Evolutionary conservation across 2,797 vertebrate genomes (phyloP).

Genomic region (Sebastiscus tertius): DNA sequence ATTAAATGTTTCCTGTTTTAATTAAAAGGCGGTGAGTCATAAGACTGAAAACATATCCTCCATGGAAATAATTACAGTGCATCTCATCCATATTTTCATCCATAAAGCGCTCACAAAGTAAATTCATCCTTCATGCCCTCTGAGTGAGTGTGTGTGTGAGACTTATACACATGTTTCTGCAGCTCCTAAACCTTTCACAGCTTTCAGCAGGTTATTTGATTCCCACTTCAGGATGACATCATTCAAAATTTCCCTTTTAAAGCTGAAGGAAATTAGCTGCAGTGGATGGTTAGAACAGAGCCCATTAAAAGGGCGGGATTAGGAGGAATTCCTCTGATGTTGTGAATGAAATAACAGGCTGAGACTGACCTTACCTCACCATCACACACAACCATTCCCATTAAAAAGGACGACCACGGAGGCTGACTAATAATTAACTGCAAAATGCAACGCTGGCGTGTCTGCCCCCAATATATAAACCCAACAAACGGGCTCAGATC

Average conservation of each 20-base stretch:
- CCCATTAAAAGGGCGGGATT: conserved; percentile 30
- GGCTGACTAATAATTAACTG: not conserved
- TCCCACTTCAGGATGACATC: conserved; percentile 62
- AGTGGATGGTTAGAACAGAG: conserved; percentile 36
- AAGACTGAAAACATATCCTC: conserved; percentile 65
- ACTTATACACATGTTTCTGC: not conserved
- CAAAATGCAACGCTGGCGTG: not conserved
- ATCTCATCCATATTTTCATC: conserved; percentile 57
- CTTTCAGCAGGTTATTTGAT: conserved; percentile 67
- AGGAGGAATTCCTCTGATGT: conserved; percentile 45
- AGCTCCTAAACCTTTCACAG: conserved; percentile 43
- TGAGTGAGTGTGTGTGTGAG: not conserved
- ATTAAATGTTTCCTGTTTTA: conserved; percentile 73
- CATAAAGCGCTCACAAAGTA: conserved; percentile 47
- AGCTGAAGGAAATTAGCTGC: conserved; percentile 43
- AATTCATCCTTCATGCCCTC: conserved; percentile 20
- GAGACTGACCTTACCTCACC: conserved; percentile 39
- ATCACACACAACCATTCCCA: conserved; percentile 5
- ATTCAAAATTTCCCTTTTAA: conserved; percentile 47
- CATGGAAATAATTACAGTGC: conserved; percentile 75
- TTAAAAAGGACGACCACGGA: conserved; percentile 24
- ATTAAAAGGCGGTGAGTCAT: conserved; percentile 75
- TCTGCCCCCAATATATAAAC: conserved; percentile 3
- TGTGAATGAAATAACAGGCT: conserved; percentile 50
- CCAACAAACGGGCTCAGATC: not conserved